These are phyloP conservation scores for Sericinus montela DNA, from an alignment of 2,888 invertebrate genomes.

Conservation along the genomic window DNA sequence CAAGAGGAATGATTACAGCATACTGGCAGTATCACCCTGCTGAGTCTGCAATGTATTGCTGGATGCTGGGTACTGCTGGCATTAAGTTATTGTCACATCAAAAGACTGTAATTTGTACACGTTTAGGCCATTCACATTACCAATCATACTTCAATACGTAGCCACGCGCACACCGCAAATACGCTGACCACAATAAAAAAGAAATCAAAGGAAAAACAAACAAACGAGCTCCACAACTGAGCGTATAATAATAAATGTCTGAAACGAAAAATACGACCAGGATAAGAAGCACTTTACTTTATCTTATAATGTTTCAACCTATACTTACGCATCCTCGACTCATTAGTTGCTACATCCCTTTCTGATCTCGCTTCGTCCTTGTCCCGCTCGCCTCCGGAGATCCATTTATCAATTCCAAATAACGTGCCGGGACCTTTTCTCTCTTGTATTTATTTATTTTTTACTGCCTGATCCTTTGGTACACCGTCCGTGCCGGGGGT, in stretches of 20 bases:
- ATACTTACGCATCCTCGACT: conserved; percentile 56
- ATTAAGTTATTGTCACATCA: too few species aligned
- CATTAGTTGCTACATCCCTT: conserved; percentile 62
- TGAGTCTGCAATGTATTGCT: too few species aligned
- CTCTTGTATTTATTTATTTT: conserved; percentile 71
- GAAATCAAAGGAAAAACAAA: conserved; percentile 21
- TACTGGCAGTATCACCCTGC: too few species aligned
- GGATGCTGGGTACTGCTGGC: too few species aligned
- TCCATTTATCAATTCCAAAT: conserved; percentile 79
- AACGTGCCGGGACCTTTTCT: conserved; percentile 72
- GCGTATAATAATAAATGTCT: conserved; percentile 35
- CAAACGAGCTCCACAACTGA: conserved; percentile 17
- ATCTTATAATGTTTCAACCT: conserved; percentile 60
- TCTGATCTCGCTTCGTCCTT: conserved; percentile 56
- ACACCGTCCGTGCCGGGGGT: conserved; percentile 59
- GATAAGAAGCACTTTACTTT: conserved; percentile 70
- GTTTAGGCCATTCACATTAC: conserved; percentile 42
- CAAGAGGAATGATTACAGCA: too few species aligned
- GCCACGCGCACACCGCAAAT: conserved; percentile 44
- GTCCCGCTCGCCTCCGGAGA: conserved; percentile 65
- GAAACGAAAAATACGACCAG: conserved; percentile 36
- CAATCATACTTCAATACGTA: conserved; percentile 41
- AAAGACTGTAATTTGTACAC: conserved; percentile 39
- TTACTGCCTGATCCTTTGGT: conserved; percentile 71
- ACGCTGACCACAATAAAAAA: conserved; percentile 47